Base-by-base conservation (phyloP, 23 tunicate species). In the Halocynthia aurantium region DNA sequence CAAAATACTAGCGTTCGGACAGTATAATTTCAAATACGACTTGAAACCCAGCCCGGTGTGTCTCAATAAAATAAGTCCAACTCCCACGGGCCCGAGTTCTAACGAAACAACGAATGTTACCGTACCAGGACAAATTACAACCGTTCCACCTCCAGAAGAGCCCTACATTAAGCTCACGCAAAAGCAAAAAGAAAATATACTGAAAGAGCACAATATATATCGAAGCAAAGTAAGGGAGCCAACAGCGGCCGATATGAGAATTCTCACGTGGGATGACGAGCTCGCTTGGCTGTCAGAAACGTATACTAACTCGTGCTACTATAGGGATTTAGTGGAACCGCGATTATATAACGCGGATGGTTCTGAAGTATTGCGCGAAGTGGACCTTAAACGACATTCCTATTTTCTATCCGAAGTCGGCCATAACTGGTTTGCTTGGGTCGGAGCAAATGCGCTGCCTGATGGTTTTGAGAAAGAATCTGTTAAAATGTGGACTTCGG, bases 341-440 rank as follows among this genome's bases (percentile, higher is more conserved):
- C 50, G 20, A 8, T 10, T 54, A 49, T 52, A 9, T 56, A 53
- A 74, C 62, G 50, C 68, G 6, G 55, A 54, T 56, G 78, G 57
- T 22, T 51, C 78, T 19, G 19, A 53, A 18, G 69, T 54, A 11
- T 52, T 13, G 8, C 60, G 67, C 11, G n/a, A 69, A 22, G 55
- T 21, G 10, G 55, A 64, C 31, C 72, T 85, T 18, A 40, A 19
- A 50, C 83, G 90, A 7, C 97, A 90, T 31, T 66, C 79, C 17
- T 71, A 7, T 7, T 13, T 84, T 5, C 44, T 77, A 51, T 70
- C 97, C 1, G 90, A 90, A 51, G 77, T 90, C 31, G 97, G 97
- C 6, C 81, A 80, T 58, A 84, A 84, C 22, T 90, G 90, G 90
- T 90, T 69, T 72, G 81, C 90, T 6, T 90, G 97, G 97, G 78